Evolutionary conservation across 2,797 vertebrate species (phyloP), one percentile per base, ranked within the genome.

Genomic region (Xiphorhynchus erythropygius): DNA sequence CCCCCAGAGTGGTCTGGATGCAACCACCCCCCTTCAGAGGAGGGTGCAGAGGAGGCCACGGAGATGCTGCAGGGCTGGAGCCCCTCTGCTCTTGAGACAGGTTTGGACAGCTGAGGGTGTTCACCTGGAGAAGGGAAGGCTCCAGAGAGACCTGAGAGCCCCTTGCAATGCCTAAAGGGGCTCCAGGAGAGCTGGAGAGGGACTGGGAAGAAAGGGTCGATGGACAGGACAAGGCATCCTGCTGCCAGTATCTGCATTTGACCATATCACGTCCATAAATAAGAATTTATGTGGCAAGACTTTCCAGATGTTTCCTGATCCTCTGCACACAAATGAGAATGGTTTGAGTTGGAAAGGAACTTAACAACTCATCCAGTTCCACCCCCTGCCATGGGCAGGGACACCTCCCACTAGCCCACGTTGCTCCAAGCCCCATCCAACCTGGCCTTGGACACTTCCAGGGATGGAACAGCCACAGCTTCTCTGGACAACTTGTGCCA

Each of bases 31-130:
- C 5, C 32, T 65, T 35, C 18, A n/a, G 49, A 63, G 73, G 12
- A 69, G 30, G 6, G 21, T 25, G 4, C 56, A 63, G 69, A 68
- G 41, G 47, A 68, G 3, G 28, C 47, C 62, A 28, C 0, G 0
- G 18, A 17, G 41, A 1, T 82, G 47, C 2, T 41, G 25, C 2
- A 0, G 47, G 55, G 10, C 39, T 62, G 69, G 30, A 68, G 47
- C 10, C 11, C 14, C 62, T 75, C 76, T 65, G 59, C 44, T 52
- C 53, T 68, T 33, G 18, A 32, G 28, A 7, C 85, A 74, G 77
- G 47, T 30, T 81, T 53, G 39, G 60, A 47, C 21, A 81, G 46
- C 46, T 81, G 76, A n/a, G 11, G 10, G 11, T 8, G 68, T 0
- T 65, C 60, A 39, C 8, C 39, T 67, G 68, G 33, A 53, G 11